Base-by-base conservation (phyloP, 2,797 vertebrate genomes). In the Malacoraja senta region DNA sequence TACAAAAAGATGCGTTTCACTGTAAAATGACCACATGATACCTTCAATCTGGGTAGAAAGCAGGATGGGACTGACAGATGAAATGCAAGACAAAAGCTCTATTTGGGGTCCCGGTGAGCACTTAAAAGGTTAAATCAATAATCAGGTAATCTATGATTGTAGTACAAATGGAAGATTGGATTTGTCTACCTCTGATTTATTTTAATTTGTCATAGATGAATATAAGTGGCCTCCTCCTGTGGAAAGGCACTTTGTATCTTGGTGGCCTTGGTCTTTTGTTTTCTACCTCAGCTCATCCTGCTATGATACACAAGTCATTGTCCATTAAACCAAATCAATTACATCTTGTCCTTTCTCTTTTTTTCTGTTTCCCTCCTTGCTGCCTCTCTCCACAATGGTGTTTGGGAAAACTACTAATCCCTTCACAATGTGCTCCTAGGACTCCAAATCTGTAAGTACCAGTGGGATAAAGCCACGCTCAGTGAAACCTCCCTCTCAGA, bases 401-500 rank as follows among this genome's bases (percentile, higher is more conserved):
- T 32, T 9, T 81, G 90, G 79, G 44, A 92, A 74, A 92, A 92
- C 90, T 76, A 92, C 90, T 92, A 79, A 93, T 79, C 79, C 93
- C 32, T 93, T 93, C 79, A 93, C 94, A 92, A 92, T 92, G 90
- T 76, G 71, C 71, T 92, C 90, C 90, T 92, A 96, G 96, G 95
- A 96, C 93, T 96, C 96, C 94, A 93, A 96, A 95, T 95, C 95
- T 53, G 96, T 96, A 93, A 96, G 96, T 96, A 94, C 44, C 94
- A 61, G 24, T 83, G 94, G 32, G 29, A 63, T 65, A 35, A 78
- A 80, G 83, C 79, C 65, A 38, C 77, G 32, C 78, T 80, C 81
- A 93, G 92, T 68, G 2, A 65, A 93, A 93, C 72, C 93, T 93
- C 74, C 84, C 71, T 53, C 71, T 92, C 71, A 76, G 90, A 92